Base-by-base conservation (phyloP, 2,888 invertebrate species). In the Suillia variegata region DNA sequence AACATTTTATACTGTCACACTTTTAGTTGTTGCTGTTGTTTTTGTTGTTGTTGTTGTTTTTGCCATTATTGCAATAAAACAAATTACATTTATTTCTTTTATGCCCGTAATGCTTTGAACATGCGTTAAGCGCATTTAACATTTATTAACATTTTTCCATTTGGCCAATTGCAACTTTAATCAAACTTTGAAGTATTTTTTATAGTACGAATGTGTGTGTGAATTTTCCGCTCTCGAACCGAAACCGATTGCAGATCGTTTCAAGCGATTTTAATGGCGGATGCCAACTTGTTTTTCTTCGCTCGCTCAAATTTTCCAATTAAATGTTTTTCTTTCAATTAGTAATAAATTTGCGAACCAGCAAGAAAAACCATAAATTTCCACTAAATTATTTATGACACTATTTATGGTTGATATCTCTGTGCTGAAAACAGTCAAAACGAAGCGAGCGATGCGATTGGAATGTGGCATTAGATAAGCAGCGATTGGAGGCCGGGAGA, bases 351-450 rank as follows among this genome's bases (percentile, higher is more conserved):
- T 45, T 45, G 17, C 18, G 6, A 26, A n/a, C 12, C 38, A 38
- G 38, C 38, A 10, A 38, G 38, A 13, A n/a, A 13, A 13, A n/a
- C 5, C 5, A 26, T 5, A 38, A 38, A 13, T n/a, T n/a, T 38
- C 12, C 38, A 13, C n/a, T 38, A 13, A 38, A 38, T 38, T 38
- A 38, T 38, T 38, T 38, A 38, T n/a, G 38, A 38, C 15, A 38
- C 15, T 38, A 38, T 38, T 38, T 38, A 38, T 38, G 38, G 38
- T 38, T 38, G 38, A 38, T 38, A 38, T 38, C n/a, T n/a, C 38
- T 38, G 38, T 4, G n/a, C 38, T n/a, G 15, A 26, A 10, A 26
- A n/a, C n/a, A n/a, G n/a, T n/a, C n/a, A n/a, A n/a, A n/a, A n/a
- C n/a, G n/a, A n/a, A n/a, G n/a, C 12, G 12, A 31, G 6, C 31